These are phyloP conservation scores for Sinhomidia bicolor DNA, from an alignment of 2,888 invertebrate species.

Conservation along the genomic window DNA sequence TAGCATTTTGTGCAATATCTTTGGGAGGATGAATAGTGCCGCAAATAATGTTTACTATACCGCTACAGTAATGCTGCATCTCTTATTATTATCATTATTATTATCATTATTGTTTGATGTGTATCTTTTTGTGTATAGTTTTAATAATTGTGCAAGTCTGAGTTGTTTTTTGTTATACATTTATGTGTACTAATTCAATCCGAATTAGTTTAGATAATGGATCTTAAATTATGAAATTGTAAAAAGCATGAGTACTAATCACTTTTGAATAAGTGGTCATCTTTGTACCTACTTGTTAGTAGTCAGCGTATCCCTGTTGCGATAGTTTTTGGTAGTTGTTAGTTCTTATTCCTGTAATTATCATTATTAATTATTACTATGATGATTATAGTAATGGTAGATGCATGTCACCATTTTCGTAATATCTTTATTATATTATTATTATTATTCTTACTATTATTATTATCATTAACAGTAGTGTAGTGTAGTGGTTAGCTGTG, in stretches of 20 bases:
- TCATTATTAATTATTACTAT: background rate
- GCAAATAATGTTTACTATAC: constrained; percentile 16
- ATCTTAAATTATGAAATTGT: constrained; percentile 49
- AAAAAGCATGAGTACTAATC: constrained; percentile 70
- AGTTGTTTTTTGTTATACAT: constrained; percentile 39
- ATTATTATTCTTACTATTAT: constrained; percentile 21
- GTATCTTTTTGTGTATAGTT: constrained; percentile 32
- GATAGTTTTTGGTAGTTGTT: constrained; percentile 53
- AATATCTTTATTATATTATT: too few species aligned
- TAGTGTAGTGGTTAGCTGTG: background rate
- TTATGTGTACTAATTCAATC: constrained; percentile 28
- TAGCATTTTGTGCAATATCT: constrained; percentile 68
- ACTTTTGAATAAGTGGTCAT: constrained; percentile 70
- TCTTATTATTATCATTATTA: constrained; percentile 11
- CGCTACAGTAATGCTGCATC: constrained; percentile 32
- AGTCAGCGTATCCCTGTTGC: constrained; percentile 54
- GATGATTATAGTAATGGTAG: background rate
- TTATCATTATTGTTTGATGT: constrained; percentile 25
- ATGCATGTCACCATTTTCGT: background rate
- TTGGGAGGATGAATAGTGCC: constrained; percentile 52
- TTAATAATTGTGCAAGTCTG: constrained; percentile 56
- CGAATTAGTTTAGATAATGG: constrained; percentile 38
- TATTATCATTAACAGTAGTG: background rate
- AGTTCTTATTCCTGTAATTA: constrained; percentile 19
- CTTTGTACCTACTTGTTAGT: constrained; percentile 68